These are phyloP conservation scores for Callipepla squamata DNA, from an alignment of 2,113 vertebrate genomes.

Conservation along the genomic window DNA sequence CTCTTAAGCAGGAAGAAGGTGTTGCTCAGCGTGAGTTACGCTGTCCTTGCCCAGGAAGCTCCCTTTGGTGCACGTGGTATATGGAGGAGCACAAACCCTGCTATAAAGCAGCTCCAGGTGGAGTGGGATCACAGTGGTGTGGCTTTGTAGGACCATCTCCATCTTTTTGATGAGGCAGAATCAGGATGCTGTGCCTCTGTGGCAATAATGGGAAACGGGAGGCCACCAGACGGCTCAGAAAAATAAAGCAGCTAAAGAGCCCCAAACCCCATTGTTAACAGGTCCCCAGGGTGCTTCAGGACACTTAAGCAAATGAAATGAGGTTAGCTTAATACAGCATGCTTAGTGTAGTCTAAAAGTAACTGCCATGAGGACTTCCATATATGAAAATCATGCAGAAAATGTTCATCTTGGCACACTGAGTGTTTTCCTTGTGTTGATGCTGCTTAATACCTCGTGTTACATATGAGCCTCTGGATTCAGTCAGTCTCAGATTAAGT, in stretches of 20 bases:
- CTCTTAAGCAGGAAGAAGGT: background rate
- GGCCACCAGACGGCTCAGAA: background rate
- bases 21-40: constrained; percentile 34
- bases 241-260: background rate
- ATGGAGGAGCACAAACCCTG: background rate
- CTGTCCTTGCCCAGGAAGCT: background rate
- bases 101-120: background rate
- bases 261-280: background rate
- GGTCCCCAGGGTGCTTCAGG: background rate
- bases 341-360: background rate
- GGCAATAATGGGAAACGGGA: background rate
- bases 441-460: background rate
- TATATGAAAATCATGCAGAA: background rate
- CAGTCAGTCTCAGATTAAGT: background rate
- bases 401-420: background rate
- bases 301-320: background rate
- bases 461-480: background rate
- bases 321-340: background rate
- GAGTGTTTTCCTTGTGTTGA: background rate
- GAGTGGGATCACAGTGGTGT: fast-evolving
- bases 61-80: background rate
- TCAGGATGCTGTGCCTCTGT: background rate
- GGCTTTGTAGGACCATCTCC: background rate
- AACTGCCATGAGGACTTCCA: background rate
- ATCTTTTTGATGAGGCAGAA: background rate